phyloP scores from a whole-genome alignment of 2,797 vertebrate species.

The Anomalospiza imberbis region DNA sequence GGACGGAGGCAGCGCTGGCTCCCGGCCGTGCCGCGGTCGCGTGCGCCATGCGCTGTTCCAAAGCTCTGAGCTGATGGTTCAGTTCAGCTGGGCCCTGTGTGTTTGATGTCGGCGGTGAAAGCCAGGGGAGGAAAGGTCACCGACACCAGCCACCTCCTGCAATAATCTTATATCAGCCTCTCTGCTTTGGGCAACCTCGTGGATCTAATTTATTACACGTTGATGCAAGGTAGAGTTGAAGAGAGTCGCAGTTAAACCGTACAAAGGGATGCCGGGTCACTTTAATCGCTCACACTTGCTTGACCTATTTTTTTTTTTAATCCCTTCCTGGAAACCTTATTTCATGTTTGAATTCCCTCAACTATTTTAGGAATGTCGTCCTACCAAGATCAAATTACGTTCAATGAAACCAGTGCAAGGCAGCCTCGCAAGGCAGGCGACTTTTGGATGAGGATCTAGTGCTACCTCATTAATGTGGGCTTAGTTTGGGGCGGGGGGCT shows the following conservation, averaged over 20 bases:
- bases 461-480: slow-evolving; percentile 40
- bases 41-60: fast-evolving
- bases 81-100: background rate
- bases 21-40: background rate
- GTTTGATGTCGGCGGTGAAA: background rate
- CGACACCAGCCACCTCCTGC: background rate
- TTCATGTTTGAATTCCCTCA: slow-evolving; percentile 67
- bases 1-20: background rate
- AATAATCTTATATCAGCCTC: background rate
- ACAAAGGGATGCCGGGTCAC: slow-evolving; percentile 28
- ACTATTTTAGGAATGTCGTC: slow-evolving; percentile 68
- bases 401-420: background rate
- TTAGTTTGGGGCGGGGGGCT: background rate
- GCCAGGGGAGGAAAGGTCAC: background rate
- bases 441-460: background rate
- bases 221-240: background rate
- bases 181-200: slow-evolving; percentile 5
- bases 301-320: slow-evolving; percentile 58
- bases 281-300: slow-evolving; percentile 54
- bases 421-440: background rate
- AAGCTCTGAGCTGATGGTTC: background rate
- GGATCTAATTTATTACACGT: background rate
- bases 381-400: slow-evolving; percentile 58
- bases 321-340: slow-evolving; percentile 65
- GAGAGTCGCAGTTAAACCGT: background rate